phyloP scores from a whole-genome alignment of 1,140 invertebrate species.

The Agrypnia vestita region DNA sequence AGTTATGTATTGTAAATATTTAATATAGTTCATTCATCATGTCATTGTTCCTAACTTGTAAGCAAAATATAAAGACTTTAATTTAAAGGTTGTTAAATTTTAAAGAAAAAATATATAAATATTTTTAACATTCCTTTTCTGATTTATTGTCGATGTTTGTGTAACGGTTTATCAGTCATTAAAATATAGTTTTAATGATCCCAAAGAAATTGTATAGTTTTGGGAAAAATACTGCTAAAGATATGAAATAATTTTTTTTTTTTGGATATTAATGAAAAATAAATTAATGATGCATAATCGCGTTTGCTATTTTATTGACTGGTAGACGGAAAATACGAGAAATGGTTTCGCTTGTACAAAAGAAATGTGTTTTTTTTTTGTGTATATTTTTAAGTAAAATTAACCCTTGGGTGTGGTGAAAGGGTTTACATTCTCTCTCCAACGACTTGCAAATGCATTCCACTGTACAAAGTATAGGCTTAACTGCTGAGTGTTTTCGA shows the following conservation, averaged over 20 bases:
- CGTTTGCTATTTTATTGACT: too few species aligned
- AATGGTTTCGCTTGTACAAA: too few species aligned
- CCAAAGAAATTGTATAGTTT: not conserved
- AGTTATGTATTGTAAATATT: not conserved
- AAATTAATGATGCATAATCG: too few species aligned
- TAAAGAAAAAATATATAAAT: not conserved
- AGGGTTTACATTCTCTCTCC: slow-evolving; percentile 16
- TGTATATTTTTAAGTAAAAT: too few species aligned
- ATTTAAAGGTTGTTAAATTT: too few species aligned
- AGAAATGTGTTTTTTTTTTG: too few species aligned
- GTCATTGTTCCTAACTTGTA: not conserved
- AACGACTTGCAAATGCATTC: slow-evolving; percentile 45
- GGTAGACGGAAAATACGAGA: too few species aligned
- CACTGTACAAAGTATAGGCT: slow-evolving; percentile 19
- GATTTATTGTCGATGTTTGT: too few species aligned
- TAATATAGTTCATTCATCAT: not conserved
- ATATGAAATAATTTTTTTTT: not conserved
- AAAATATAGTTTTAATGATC: not conserved
- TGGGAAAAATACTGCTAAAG: not conserved
- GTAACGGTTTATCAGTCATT: too few species aligned
- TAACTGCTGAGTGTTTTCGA: not conserved
- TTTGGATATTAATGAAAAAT: too few species aligned
- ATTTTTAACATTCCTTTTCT: not conserved
- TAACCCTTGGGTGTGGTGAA: too few species aligned
- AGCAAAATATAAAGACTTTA: not conserved